Conservation (phyloP, 2,797 vertebrate species). For the Champsocephalus gunnari region DNA sequence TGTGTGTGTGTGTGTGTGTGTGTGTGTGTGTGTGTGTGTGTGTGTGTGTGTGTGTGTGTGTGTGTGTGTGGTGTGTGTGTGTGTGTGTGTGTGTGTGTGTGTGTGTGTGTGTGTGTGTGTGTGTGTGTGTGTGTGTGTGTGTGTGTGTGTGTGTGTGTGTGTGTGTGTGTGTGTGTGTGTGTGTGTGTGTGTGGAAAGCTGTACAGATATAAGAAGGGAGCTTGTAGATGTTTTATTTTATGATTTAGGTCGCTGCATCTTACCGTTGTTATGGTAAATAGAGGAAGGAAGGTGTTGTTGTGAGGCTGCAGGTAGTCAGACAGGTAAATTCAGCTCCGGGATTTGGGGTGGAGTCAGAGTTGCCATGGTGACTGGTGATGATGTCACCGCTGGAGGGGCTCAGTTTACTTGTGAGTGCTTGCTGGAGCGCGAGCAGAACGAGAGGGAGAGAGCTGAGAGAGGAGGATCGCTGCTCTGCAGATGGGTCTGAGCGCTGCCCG, state of each 20-base stretch:
- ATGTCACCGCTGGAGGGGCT: constrained; percentile 81
- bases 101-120: too few species aligned
- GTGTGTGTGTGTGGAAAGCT: too few species aligned
- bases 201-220: too few species aligned
- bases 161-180: too few species aligned
- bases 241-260: background rate
- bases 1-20: background rate
- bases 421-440: constrained; percentile 52
- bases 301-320: constrained; percentile 63
- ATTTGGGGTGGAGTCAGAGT: constrained; percentile 79
- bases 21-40: background rate
- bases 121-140: too few species aligned
- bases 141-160: too few species aligned
- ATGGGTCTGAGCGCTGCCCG: constrained; percentile 53
- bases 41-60: background rate
- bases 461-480: constrained; percentile 46
- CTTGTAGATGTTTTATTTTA: too few species aligned
- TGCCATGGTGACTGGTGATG: constrained; percentile 82
- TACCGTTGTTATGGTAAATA: background rate
- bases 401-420: constrained; percentile 80
- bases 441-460: background rate
- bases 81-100: too few species aligned
- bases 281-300: constrained; percentile 3
- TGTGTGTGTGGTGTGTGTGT: too few species aligned
- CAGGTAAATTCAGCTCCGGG: constrained; percentile 78